phyloP scores from a whole-genome alignment of 2,113 vertebrate species.

The Pionites leucogaster region DNA sequence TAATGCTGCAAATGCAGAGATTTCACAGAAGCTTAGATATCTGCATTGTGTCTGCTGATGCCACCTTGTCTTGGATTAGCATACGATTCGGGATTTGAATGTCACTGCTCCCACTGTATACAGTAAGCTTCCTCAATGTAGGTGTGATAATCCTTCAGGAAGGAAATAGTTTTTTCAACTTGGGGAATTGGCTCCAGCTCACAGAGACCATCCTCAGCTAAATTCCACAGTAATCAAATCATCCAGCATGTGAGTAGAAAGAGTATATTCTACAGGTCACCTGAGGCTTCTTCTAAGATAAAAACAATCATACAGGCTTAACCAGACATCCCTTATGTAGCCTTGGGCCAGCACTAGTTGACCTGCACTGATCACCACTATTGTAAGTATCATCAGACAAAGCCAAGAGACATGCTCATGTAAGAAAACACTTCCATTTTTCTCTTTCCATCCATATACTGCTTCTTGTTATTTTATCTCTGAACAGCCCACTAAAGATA shows the following conservation, averaged over 20 bases:
- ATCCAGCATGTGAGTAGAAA: background rate
- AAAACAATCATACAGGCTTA: background rate
- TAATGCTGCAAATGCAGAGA: background rate
- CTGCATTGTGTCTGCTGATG: background rate
- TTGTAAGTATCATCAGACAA: background rate
- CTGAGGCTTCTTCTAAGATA: background rate
- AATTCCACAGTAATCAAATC: background rate
- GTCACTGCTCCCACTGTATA: background rate
- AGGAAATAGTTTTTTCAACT: background rate
- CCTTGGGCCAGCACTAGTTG: background rate
- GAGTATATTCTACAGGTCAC: background rate
- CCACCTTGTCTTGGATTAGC: background rate
- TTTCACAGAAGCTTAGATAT: background rate
- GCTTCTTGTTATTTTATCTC: background rate
- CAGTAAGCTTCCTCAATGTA: background rate
- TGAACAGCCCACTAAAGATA: background rate
- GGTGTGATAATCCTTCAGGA: background rate
- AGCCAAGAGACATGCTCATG: background rate
- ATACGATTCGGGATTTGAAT: background rate
- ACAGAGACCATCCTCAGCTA: background rate
- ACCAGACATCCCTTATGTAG: background rate
- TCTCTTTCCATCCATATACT: background rate
- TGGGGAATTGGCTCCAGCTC: background rate
- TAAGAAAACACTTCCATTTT: background rate
- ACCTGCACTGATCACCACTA: background rate